Conservation (phyloP, 2,113 vertebrate genomes). For the Rhea americana region DNA sequence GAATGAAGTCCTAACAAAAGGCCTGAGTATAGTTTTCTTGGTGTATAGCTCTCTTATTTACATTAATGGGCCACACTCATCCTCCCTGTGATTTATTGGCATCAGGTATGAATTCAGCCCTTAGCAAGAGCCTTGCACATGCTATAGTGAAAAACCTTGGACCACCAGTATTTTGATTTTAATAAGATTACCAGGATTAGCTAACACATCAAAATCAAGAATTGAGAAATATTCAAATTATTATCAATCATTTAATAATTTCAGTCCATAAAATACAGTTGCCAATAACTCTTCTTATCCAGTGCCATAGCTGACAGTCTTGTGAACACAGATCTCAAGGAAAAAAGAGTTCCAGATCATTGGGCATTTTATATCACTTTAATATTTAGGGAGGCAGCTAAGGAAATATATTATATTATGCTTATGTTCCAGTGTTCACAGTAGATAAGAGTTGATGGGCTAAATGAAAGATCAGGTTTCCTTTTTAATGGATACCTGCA, state of each 20-base stretch:
- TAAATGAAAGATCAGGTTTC: constrained; percentile 31
- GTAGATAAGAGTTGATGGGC: background rate
- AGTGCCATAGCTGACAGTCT: background rate
- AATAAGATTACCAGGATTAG: background rate
- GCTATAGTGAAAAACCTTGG: background rate
- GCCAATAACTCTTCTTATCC: background rate
- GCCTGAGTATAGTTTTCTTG: background rate
- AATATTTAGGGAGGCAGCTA: constrained; percentile 59
- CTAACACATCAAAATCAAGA: background rate
- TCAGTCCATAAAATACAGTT: background rate
- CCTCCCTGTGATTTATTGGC: background rate
- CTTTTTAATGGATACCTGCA: constrained; percentile 4
- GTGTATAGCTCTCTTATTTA: background rate
- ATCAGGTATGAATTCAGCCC: background rate
- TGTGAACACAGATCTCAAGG: constrained; percentile 17
- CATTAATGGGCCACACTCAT: background rate
- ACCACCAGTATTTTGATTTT: background rate
- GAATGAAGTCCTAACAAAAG: background rate
- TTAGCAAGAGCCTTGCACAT: background rate
- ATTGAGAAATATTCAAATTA: background rate
- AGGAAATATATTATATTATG: constrained; percentile 42
- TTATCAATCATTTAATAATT: background rate
- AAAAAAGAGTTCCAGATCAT: constrained; percentile 56
- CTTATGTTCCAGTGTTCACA: constrained; percentile 27
- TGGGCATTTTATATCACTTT: constrained; percentile 60